phyloP scores from a whole-genome alignment of 30 jellyfish, hydroid and myxozoan species.

The Turritopsis rubra region DNA sequence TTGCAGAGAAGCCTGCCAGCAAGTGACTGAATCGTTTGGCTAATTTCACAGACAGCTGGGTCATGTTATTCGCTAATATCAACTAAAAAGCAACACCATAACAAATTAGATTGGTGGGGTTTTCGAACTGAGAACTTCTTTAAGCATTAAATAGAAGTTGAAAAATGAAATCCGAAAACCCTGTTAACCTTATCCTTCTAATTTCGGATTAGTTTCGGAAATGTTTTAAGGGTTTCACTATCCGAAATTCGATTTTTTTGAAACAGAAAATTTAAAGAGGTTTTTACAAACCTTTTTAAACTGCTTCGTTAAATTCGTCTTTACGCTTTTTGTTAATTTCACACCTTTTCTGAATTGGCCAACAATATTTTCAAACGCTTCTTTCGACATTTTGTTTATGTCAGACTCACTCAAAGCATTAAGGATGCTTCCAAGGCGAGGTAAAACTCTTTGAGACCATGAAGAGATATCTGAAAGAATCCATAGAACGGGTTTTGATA shows the following conservation, averaged over 20 bases:
- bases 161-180: too few relatives aligned
- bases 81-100: slow-evolving; percentile 27
- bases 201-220: too few relatives aligned
- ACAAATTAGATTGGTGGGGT: too few relatives aligned
- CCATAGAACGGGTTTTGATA: not conserved
- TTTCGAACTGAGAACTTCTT: too few relatives aligned
- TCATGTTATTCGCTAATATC: slow-evolving; percentile 39
- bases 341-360: slow-evolving; percentile 7
- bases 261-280: too few relatives aligned
- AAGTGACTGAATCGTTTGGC: slow-evolving; percentile 44
- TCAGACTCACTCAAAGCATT: slow-evolving; percentile 48
- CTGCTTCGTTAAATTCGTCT: not conserved
- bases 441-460: slow-evolving; percentile 64
- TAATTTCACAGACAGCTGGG: slow-evolving; percentile 21
- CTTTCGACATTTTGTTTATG: slow-evolving; percentile 32
- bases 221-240: too few relatives aligned
- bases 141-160: too few relatives aligned
- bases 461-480: slow-evolving; percentile 48
- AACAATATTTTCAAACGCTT: slow-evolving; percentile 46
- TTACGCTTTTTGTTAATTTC: not conserved
- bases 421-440: slow-evolving; percentile 55
- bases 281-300: slow-evolving; percentile 14
- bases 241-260: not conserved
- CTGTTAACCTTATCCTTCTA: too few relatives aligned
- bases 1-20: slow-evolving; percentile 47